Percentiles rank a stretch among this genome's conserved stretches.
Conservation (phyloP, 1,140 invertebrate genomes). For the Heliconius congener region DNA sequence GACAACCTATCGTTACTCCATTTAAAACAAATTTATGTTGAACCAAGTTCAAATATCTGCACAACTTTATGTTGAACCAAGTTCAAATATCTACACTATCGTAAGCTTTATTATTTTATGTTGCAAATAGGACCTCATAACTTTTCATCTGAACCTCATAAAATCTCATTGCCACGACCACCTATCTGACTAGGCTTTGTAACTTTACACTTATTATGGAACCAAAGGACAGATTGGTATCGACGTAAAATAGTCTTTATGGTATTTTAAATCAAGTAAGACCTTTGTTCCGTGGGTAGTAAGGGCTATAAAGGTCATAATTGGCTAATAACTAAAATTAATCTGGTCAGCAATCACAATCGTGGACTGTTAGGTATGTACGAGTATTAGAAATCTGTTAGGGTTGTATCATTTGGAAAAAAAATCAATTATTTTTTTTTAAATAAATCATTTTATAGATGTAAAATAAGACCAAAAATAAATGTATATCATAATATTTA, state of each 20-base stretch:
- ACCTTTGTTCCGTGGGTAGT: slow-evolving; percentile 45
- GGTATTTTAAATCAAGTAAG: slow-evolving; percentile 39
- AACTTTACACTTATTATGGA: slow-evolving; percentile 66
- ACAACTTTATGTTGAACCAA: slow-evolving; percentile 2
- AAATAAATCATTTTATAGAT: slow-evolving; percentile 5
- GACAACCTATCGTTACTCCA: background rate
- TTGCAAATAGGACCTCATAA: slow-evolving; percentile 54
- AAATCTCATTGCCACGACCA: slow-evolving; percentile 61
- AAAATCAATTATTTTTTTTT: too few species aligned
- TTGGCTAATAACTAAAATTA: slow-evolving; percentile 47
- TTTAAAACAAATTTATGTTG: background rate
- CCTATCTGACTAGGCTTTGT: slow-evolving; percentile 50
- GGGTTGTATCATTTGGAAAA: slow-evolving; percentile 15
- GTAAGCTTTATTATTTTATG: slow-evolving; percentile 55
- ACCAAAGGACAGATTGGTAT: slow-evolving; percentile 54
- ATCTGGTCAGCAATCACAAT: slow-evolving; percentile 36
- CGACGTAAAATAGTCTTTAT: slow-evolving; percentile 53
- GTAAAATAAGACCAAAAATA: background rate
- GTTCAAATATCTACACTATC: slow-evolving; percentile 25
- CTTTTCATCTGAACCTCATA: slow-evolving; percentile 61
- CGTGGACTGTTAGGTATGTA: slow-evolving; percentile 17
- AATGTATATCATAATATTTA: background rate
- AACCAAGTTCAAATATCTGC: slow-evolving; percentile 21
- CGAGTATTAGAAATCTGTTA: slow-evolving; percentile 5
- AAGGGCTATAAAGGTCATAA: slow-evolving; percentile 48